phyloP scores from a whole-genome alignment of 2,113 vertebrate species.

The Vulpes lagopus region DNA sequence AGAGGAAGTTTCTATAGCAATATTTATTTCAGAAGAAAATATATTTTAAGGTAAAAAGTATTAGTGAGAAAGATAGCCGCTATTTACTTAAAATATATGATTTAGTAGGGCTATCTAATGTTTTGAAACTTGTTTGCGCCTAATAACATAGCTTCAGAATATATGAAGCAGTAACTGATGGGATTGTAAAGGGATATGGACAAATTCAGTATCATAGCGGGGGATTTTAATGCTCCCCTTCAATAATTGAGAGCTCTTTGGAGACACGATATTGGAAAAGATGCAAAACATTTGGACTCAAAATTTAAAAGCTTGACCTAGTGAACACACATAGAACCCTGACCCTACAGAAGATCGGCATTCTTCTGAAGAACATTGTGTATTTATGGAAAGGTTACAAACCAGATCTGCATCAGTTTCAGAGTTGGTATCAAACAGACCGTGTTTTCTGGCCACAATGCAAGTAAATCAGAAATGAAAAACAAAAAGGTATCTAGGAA shows the following conservation, averaged over 20 bases:
- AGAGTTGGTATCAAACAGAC: not conserved
- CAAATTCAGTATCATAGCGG: not conserved
- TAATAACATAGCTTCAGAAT: not conserved
- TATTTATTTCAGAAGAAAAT: not conserved
- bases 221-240: not conserved
- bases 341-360: not conserved
- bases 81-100: not conserved
- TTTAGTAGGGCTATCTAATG: not conserved
- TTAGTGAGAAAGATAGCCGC: not conserved
- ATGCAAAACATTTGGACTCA: not conserved
- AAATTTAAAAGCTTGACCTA: not conserved
- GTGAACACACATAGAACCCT: not conserved
- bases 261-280: not conserved
- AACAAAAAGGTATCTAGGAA: not conserved
- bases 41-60: slow-evolving; percentile 19
- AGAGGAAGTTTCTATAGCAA: not conserved
- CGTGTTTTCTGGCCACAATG: not conserved
- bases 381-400: not conserved
- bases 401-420: not conserved
- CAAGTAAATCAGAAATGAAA: not conserved
- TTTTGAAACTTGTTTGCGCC: not conserved
- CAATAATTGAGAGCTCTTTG: not conserved
- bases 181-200: not conserved
- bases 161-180: not conserved
- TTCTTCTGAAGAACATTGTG: not conserved